Base-by-base conservation (phyloP, 1,140 invertebrate species). In the Drosophila teissieri region DNA sequence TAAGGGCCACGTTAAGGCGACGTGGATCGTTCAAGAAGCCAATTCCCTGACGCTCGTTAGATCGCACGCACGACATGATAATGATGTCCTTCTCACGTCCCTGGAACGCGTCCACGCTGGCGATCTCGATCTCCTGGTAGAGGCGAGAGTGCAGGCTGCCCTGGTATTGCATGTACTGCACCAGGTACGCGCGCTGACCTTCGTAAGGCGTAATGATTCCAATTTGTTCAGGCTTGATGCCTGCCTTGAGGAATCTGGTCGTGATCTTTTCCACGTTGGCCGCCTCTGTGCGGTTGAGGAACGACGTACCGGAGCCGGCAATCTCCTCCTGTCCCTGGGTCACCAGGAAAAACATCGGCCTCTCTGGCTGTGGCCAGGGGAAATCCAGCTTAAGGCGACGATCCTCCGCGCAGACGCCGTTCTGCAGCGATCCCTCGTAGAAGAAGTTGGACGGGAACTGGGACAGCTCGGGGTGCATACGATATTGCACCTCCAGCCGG, bases 161-260 rank as follows among this genome's bases (percentile, higher is more conserved):
- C 93, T 99, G 98, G 89, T 99, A 99, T 91, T 99, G 98, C 98
- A 99, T 99, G 83, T 99, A 98, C 86, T 99, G 98, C 0, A 97
- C 98, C 49, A 99, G 93, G 93, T 99, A 99, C 0, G 98, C 98
- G n/a, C 99, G 93, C 91, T 99, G 99, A 0, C 99, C 98, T 93
- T 99, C 99, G 78, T 99, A 99, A 0, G 99, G 99, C 0, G 99
- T 99, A 45, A 99, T 99, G 27, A 99, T 98, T n/a, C 99, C 99
- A 61, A 99, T 99, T 92, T 99, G 99, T 80, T 99, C 98, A 0
- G 99, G 98, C 83, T 98, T 97, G 0, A 99, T 96, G 5, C 99
- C 98, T 10, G 96, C 97, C 80, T 98, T 96, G 6, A 99, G 93
- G 81, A 99, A 98, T 44, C 97, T 94, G 0, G 98, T 99, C 0